Evolutionary conservation across 2,888 invertebrate genomes (phyloP), one percentile per base, ranked within the genome.

Genomic region (Bellardia bayeri): DNA sequence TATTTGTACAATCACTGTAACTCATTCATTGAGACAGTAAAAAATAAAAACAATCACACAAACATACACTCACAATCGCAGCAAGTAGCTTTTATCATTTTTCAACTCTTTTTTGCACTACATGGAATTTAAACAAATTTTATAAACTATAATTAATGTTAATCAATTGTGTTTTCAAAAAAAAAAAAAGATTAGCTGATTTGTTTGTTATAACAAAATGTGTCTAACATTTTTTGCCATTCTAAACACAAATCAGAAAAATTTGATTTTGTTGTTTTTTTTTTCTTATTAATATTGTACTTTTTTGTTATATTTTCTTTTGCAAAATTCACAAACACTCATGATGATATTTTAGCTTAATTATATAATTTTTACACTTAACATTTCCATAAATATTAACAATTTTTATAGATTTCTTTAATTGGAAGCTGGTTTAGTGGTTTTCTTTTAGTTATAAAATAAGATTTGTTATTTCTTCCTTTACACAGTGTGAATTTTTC

Each of bases 301-400:
- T 58, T 80, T 71, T 56, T 42, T 40, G n/a, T 64, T n/a, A 16
- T 9, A 9, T 69, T 30, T 33, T 14, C 49, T 8, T n/a, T 54
- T 75, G 30, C 9, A 51, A 42, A 78, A 64, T 71, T 63, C 8
- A 69, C 61, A 23, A 61, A 42, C 14, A 64, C 33, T 51, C 5
- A 51, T 16, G 8, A 61, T 49, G 69, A 37, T 42, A 7, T 11
- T 3, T 37, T 23, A 13, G 23, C 23, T 23, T 71, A 49, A 79
- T 79, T 79, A 72, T 72, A 72, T 78, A 64, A 71, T 16, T 84
- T 76, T 64, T 64, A 14, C 0, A 5, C n/a, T 33, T 13, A n/a
- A 40, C 7, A 33, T 81, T 64, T 8, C 6, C 14, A 4, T 40
- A 66, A 63, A 64, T 40, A 64, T 63, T 33, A n/a, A 6, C 5